Base-by-base conservation (phyloP, 2,797 vertebrate species). In the Chloroceryle inda region DNA sequence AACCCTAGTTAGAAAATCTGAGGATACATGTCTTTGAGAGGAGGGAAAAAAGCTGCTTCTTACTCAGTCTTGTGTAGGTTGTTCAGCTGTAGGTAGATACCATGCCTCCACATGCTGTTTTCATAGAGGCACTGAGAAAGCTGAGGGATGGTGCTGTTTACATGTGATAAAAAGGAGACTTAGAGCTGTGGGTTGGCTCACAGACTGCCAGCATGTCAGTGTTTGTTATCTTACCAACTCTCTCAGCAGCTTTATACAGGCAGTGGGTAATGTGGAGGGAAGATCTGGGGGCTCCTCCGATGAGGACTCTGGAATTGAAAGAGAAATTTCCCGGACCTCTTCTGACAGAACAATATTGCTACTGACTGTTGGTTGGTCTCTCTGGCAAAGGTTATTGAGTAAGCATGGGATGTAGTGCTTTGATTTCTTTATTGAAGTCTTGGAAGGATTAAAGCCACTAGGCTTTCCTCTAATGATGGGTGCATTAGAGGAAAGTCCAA, bases 71-170 rank as follows among this genome's bases (percentile, higher is more conserved):
- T 94, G 94, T 84, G 91, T 95, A 84, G 91, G 94, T 19, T 94
- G 94, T 24, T 44, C 27, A 71, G 85, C 89, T 94, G 94, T 82
- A 79, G 96, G 91, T 81, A 76, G 92, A 31, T 33, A 31, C 50
- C 87, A 74, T 88, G 94, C 69, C 85, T 96, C 87, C 94, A 88
- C 91, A 78, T 69, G 87, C 69, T 96, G 92, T 88, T 94, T 95
- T 89, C 87, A 69, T 37, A 33, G 82, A 94, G 85, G 75, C 84
- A 20, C 89, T 35, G 89, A 69, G 95, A 86, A 86, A 85, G 85
- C 73, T 92, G 92, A 95, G 66, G 89, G 89, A 16, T 92, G 89
- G 64, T 52, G 87, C 85, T 96, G 85, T 94, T 95, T 90, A 84
- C 73, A 31, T 72, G 91, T 84, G 94, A 84, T 20, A 29, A 38